These are phyloP conservation scores for Platichthys flesus DNA, from an alignment of 2,113 vertebrate genomes.

Conservation along the genomic window DNA sequence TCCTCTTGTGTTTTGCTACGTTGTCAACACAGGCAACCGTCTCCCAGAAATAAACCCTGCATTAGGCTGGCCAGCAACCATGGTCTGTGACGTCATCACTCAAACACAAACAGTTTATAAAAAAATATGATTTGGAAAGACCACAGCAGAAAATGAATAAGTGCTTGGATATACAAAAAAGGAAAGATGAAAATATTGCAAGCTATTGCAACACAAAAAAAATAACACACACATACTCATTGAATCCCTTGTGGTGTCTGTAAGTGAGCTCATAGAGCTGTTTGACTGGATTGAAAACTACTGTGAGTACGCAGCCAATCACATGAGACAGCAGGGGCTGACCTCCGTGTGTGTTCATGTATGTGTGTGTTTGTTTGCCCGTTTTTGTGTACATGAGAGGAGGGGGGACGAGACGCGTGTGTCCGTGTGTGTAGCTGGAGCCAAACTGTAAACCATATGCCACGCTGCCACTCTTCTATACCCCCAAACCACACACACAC, in stretches of 20 bases:
- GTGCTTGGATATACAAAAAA: slow-evolving; percentile 31
- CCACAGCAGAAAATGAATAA: slow-evolving; percentile 16
- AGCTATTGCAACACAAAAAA: slow-evolving; percentile 56
- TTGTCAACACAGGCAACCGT: slow-evolving; percentile 73
- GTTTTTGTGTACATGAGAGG: slow-evolving; percentile 51
- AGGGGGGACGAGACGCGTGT: neutral
- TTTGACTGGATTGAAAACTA: slow-evolving; percentile 61
- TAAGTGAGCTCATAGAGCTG: slow-evolving; percentile 65
- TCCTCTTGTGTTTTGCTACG: slow-evolving; percentile 61
- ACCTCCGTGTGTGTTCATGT: slow-evolving; percentile 52
- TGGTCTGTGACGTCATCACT: slow-evolving; percentile 55
- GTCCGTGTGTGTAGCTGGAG: slow-evolving; percentile 70
- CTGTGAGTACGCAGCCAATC: slow-evolving; percentile 21
- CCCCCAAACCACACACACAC: slow-evolving; percentile 10
- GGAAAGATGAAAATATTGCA: slow-evolving; percentile 56
- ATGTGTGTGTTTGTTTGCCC: slow-evolving; percentile 14
- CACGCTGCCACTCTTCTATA: slow-evolving; percentile 51
- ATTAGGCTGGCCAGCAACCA: slow-evolving; percentile 44
- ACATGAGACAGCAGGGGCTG: slow-evolving; percentile 46
- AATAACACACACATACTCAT: slow-evolving; percentile 41
- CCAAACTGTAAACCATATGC: slow-evolving; percentile 82
- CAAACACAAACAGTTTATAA: slow-evolving; percentile 45
- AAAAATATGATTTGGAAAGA: slow-evolving; percentile 26
- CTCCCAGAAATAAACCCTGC: slow-evolving; percentile 73
- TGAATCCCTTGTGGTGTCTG: slow-evolving; percentile 46